These are phyloP conservation scores for Caenorhabditis brenneri DNA, from an alignment of 1,140 invertebrate genomes.

Conservation along the genomic window DNA sequence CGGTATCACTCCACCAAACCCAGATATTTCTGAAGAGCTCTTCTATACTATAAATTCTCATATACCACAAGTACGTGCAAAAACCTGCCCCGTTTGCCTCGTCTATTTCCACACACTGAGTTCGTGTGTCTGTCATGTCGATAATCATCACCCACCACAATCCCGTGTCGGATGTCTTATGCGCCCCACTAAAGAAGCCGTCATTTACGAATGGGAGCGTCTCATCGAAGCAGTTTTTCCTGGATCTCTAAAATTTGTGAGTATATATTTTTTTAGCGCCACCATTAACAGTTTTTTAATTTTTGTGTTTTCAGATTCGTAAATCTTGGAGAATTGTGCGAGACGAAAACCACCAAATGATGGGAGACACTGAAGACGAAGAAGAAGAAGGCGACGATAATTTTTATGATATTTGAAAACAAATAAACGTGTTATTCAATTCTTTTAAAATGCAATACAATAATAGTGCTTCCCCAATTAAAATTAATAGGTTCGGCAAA, in stretches of 20 bases:
- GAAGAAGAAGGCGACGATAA: too few relatives aligned
- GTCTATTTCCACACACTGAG: not conserved
- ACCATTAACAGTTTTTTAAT: too few relatives aligned
- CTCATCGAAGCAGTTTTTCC: not conserved
- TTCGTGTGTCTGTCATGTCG: not conserved
- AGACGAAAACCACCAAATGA: too few relatives aligned
- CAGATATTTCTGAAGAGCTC: not conserved
- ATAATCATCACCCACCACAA: not conserved
- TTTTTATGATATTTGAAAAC: too few relatives aligned
- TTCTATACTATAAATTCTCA: not conserved
- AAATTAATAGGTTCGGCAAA: not conserved
- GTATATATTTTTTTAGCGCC: too few relatives aligned
- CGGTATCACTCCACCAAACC: not conserved
- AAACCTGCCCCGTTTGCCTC: not conserved
- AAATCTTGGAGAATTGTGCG: too few relatives aligned
- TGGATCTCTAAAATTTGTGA: too few relatives aligned
- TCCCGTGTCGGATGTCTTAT: not conserved
- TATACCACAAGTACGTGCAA: not conserved
- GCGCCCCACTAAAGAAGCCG: not conserved
- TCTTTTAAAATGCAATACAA: not conserved
- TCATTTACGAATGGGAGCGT: not conserved
- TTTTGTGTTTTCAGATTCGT: too few relatives aligned
- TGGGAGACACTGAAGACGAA: too few relatives aligned
- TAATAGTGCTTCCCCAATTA: not conserved
- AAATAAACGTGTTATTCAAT: not conserved